Evolutionary conservation across 2,888 invertebrate species (phyloP).

Genomic region (Bembecia ichneumoniformis): DNA sequence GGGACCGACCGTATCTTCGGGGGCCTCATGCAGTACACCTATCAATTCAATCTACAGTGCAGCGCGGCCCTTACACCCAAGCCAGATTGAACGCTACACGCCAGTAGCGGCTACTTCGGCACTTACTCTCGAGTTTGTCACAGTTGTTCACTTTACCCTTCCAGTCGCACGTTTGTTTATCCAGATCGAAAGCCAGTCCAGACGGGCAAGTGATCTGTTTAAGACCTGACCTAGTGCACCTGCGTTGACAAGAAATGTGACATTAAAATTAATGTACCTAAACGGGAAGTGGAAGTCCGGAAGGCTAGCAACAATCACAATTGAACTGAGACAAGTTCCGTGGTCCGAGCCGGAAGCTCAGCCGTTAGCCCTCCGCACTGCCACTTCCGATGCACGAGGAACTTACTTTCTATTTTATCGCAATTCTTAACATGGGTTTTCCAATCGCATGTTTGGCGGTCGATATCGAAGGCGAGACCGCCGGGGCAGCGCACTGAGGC

Average conservation of each 20-base stretch:
- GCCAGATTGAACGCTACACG: constrained; percentile 64
- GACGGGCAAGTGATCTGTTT: constrained; percentile 97
- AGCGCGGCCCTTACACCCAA: constrained; percentile 69
- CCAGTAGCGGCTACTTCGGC: constrained; percentile 63
- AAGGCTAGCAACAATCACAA: constrained; percentile 35
- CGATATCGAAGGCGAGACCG: constrained; percentile 94
- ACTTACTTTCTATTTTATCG: constrained; percentile 94
- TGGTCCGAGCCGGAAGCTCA: constrained; percentile 29
- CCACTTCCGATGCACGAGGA: constrained; percentile 53
- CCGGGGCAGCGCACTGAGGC: constrained; percentile 91
- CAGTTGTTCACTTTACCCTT: constrained; percentile 98
- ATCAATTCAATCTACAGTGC: constrained; percentile 49
- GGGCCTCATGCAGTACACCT: constrained; percentile 68
- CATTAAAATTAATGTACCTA: constrained; percentile 48
- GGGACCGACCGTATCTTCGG: constrained; percentile 26
- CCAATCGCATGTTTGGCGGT: constrained; percentile 96
- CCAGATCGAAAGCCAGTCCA: constrained; percentile 97
- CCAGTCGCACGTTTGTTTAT: constrained; percentile 99
- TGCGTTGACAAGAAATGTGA: constrained; percentile 74
- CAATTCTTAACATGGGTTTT: constrained; percentile 97
- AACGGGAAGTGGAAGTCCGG: constrained; percentile 57
- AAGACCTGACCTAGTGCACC: constrained; percentile 95
- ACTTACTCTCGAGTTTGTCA: constrained; percentile 97
- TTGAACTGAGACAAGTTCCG: neutral
- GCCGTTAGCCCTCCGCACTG: constrained; percentile 63